Base-by-base conservation (phyloP, 2,888 invertebrate genomes). In the Lasius fuliginosus region DNA sequence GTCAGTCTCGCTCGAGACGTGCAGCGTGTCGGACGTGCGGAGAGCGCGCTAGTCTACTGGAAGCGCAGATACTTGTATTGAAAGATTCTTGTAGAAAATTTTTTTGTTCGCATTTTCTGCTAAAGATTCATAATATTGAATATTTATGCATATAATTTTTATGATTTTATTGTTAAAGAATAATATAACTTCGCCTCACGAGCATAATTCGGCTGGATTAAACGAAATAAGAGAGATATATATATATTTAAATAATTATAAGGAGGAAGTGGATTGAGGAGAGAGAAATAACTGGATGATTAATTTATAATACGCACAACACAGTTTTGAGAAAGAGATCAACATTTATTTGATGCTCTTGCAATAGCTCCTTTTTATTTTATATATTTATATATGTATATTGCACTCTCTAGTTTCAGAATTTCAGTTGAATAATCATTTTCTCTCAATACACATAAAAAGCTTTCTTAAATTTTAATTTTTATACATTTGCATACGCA, bases 281-380 rank as follows among this genome's bases (percentile, higher is more conserved):
- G 0, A 23, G 23, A 23, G 0, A 23, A 23, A 23, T 23, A 23
- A 64, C 0, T 64, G 75, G 11, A 42, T 56, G 56, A 40, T 58
- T 76, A 12, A 23, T 23, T 23, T 23, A 86, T 76, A 58, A 46
- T 46, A 46, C 18, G 18, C 89, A 88, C 77, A 82, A 89, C 62
- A 77, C 73, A 85, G 49, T 92, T 92, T 92, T 87, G 87, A 92
- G 90, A 90, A 93, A 93, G 94, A 95, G 95, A 95, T 95, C 94
- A 94, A 93, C 93, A 91, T 94, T 94, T 95, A 95, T 95, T 94
- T 94, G 94, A 94, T 94, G 88, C 93, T 95, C 93, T 92, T 93
- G 91, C 89, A 92, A 87, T 94, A 93, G 23, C 23, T 23, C 0
- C 23, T 23, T 23, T 36, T 49, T 1, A 53, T n/a, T 53, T 53